Conservation (phyloP, 53 echinoderm and acorn worm species). For the Echinometra lucunter region DNA sequence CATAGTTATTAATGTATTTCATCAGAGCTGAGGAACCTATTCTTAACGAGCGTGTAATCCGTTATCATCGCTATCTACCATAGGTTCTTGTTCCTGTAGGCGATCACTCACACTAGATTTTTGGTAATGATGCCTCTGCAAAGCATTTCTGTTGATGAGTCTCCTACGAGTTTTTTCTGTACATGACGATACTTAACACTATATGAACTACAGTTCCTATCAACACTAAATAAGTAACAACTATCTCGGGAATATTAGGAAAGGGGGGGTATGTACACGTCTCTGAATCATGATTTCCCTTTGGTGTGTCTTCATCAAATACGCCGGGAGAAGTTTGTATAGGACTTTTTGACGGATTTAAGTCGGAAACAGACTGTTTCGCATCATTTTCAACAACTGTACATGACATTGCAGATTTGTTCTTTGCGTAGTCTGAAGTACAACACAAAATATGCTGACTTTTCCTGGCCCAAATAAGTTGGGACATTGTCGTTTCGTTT, state of each 20-base stretch:
- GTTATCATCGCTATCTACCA: too few relatives aligned
- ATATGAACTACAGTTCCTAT: constrained; percentile 1
- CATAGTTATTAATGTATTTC: too few relatives aligned
- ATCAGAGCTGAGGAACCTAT: too few relatives aligned
- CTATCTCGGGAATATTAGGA: neutral
- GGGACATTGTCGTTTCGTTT: constrained; percentile 5
- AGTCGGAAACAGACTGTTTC: neutral
- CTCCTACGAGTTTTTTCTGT: neutral
- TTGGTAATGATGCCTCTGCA: too few relatives aligned
- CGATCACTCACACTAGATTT: too few relatives aligned
- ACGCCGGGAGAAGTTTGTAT: neutral
- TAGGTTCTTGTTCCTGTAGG: too few relatives aligned
- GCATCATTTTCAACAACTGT: neutral
- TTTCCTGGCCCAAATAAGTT: constrained; percentile 1
- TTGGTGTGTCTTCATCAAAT: neutral
- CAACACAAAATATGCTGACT: neutral
- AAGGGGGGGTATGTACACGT: neutral
- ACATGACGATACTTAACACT: neutral
- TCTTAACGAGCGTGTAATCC: too few relatives aligned
- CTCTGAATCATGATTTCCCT: neutral
- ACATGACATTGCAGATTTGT: neutral
- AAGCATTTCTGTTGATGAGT: too few relatives aligned
- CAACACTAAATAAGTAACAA: neutral
- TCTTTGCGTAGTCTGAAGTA: neutral
- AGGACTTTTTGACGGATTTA: neutral